Evolutionary conservation across 2,797 vertebrate species (phyloP).

Genomic region (Lutjanus argentimaculatus): DNA sequence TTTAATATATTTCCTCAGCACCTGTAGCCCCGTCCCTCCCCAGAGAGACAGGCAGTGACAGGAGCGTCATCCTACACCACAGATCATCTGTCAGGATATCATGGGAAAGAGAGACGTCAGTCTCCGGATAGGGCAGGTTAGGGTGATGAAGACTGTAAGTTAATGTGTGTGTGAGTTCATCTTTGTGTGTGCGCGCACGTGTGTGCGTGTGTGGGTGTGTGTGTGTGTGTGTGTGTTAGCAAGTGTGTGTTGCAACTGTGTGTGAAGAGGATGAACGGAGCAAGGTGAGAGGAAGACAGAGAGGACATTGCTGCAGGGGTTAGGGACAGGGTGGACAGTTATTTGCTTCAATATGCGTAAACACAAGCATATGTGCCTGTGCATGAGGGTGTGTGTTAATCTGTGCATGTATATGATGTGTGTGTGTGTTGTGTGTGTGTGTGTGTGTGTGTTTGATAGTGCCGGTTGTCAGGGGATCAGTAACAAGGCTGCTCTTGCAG

Average conservation of each 20-base stretch:
- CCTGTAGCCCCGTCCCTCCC: background rate
- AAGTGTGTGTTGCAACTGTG: slow-evolving; percentile 29
- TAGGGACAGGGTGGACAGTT: slow-evolving; percentile 16
- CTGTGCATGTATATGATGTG: slow-evolving; percentile 11
- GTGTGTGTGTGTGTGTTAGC: background rate
- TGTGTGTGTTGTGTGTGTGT: slow-evolving; percentile 36
- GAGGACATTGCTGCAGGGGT: slow-evolving; percentile 36
- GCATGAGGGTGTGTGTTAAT: slow-evolving; percentile 30
- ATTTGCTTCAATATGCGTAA: slow-evolving; percentile 50
- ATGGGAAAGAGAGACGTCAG: slow-evolving; percentile 78
- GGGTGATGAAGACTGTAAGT: slow-evolving; percentile 58
- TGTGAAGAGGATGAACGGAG: slow-evolving; percentile 30
- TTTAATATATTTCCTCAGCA: slow-evolving; percentile 27
- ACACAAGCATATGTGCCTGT: slow-evolving; percentile 55
- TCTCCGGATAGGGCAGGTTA: slow-evolving; percentile 66
- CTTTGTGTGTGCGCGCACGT: slow-evolving; percentile 20
- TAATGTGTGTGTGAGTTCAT: slow-evolving; percentile 46
- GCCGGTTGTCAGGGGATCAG: slow-evolving; percentile 84
- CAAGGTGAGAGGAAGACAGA: slow-evolving; percentile 57
- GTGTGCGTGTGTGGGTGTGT: background rate
- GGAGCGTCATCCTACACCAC: slow-evolving; percentile 74
- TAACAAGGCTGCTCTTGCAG: slow-evolving; percentile 84
- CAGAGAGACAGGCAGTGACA: slow-evolving; percentile 74
- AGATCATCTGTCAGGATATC: slow-evolving; percentile 83
- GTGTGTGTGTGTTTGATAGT: slow-evolving; percentile 71